Base-by-base conservation (phyloP, 2,797 vertebrate species). In the Tapera naevia region DNA sequence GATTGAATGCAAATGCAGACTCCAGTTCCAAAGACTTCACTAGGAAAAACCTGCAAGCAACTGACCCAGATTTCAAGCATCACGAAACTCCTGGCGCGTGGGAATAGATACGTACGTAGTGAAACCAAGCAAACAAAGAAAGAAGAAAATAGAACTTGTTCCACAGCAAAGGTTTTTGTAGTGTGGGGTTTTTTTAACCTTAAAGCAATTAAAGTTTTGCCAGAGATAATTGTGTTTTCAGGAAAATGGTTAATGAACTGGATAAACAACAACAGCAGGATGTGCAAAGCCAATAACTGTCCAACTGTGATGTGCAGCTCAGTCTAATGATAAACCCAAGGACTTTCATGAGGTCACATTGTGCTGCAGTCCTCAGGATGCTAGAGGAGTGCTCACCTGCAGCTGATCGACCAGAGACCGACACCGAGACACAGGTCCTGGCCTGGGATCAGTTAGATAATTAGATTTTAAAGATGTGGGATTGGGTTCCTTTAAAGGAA, bases 151-250 rank as follows among this genome's bases (percentile, higher is more conserved):
- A 89, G 53, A 90, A 88, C 85, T 95, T 17, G 93, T 91, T 92
- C 75, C 54, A 32, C 88, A 88, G 88, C 41, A 35, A 88, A 50
- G 37, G 60, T 35, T 41, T 64, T 90, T 88, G 88, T 51, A 16
- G 50, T 51, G 25, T 27, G 24, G 24, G 27, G 27, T 80, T 91
- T 93, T 25, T 50, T 39, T 7, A 3, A 24, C 9, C 35, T 57
- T 32, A 50, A 64, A 94, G 81, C 88, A 93, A 95, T 80, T 93
- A 94, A 94, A 80, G 71, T 83, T 96, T 97, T 96, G 84, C 76
- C 95, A 91, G 91, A 94, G 89, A 94, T 96, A 96, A 96, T 92
- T 97, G 81, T 91, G 80, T 96, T 96, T 97, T 97, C 94, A 95
- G 89, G 88, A 93, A 79, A 93, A 96, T 35, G 79, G 92, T 93